Evolutionary conservation across 2,888 invertebrate genomes (phyloP), one percentile per base, ranked within the genome.

Genomic region (Pandemis corylana): DNA sequence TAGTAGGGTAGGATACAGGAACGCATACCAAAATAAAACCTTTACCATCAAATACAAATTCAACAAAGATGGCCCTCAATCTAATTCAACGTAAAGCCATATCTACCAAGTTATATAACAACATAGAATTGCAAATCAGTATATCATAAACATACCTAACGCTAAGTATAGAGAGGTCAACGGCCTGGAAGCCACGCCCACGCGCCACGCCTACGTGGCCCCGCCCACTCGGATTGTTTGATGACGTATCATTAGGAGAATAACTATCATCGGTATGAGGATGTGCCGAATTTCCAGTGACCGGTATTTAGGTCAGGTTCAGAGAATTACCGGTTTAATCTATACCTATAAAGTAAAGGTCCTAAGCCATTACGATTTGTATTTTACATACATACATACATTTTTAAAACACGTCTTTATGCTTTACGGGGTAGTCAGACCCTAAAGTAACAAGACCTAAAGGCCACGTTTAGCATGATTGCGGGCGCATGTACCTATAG

Each of bases 41-140:
- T 20, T 20, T 20, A 20, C 20, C 20, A 20, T 20, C 1, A 20
- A 20, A 1, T 20, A 0, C 20, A 20, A 20, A 20, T 20, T 36
- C 2, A 36, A 36, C 28, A 36, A 36, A 36, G 28, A 36, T 36
- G 28, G 28, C 2, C 28, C 28, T 36, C 2, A 36, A 36, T 51
- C 44, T 65, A 64, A 56, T 15, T 51, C 69, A 63, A 15, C 7
- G 20, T 44, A 51, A 67, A 51, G n/a, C 53, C 56, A 65, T 71
- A 70, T 56, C 70, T 70, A 71, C 49, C 66, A 59, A 71, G 71
- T 56, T 20, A 59, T 9, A 77, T 80, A 78, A 78, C 70, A 79
- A 84, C 83, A 88, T 90, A 88, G 91, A 90, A 91, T 92, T 92
- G 89, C 90, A 87, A 91, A 92, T 90, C 81, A 79, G 82, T 72